Evolutionary conservation across 2,797 vertebrate species (phyloP).

Genomic region (Ceryle rudis): DNA sequence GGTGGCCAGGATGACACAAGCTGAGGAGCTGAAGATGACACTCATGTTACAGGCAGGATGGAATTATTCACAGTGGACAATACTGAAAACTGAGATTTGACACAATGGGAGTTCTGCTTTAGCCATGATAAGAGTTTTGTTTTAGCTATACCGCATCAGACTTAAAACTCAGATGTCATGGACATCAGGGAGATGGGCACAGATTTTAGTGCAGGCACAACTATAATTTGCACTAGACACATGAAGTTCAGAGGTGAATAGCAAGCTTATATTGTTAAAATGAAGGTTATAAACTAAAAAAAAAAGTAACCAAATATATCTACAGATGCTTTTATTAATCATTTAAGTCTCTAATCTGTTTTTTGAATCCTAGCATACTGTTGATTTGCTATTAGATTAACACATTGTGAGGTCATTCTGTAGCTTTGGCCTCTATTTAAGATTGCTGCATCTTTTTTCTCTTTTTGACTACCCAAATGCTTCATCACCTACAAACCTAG

Average conservation of each 20-base stretch:
- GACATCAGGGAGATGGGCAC: neutral
- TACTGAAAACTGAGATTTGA: neutral
- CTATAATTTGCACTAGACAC: neutral
- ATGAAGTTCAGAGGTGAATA: neutral
- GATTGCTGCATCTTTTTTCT: neutral
- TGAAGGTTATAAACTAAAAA: neutral
- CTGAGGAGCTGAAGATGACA: neutral
- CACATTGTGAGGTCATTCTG: neutral
- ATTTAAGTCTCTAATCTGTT: neutral
- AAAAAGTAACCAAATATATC: too few species aligned
- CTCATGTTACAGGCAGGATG: neutral
- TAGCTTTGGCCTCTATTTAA: neutral
- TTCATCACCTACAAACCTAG: neutral
- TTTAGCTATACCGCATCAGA: neutral
- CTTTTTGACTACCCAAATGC: neutral
- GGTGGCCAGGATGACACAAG: neutral
- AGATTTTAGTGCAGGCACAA: neutral
- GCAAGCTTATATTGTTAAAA: neutral
- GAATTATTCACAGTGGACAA: neutral
- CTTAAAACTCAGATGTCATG: neutral
- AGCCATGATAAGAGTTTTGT: neutral
- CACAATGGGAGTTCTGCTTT: neutral
- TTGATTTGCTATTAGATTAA: neutral
- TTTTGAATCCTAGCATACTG: neutral
- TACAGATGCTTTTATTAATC: neutral